Evolutionary conservation across 2,113 vertebrate species (phyloP).

Genomic region (Callithrix jacchus): DNA sequence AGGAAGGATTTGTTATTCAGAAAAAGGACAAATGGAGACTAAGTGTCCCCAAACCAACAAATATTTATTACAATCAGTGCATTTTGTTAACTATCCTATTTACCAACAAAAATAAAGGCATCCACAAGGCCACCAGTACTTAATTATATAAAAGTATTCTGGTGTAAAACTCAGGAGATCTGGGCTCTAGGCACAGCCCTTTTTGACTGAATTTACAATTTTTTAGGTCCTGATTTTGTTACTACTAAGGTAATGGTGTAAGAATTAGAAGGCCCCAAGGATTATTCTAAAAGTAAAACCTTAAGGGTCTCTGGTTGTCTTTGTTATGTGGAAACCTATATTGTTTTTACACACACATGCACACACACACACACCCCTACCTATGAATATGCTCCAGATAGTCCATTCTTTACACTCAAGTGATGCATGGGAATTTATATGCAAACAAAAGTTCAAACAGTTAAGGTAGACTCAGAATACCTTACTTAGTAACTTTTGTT

Average conservation of each 20-base stretch:
- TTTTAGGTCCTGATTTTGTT: neutral
- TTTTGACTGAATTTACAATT: neutral
- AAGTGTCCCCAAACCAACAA: neutral
- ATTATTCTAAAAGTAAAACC: neutral
- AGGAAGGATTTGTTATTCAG: neutral
- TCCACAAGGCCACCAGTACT: neutral
- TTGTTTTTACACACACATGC: neutral
- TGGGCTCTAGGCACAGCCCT: neutral
- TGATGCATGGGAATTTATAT: neutral
- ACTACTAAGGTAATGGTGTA: neutral
- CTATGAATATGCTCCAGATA: neutral
- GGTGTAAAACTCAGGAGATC: neutral
- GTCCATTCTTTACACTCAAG: neutral
- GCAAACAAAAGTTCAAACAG: neutral
- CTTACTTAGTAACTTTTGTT: neutral
- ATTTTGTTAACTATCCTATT: neutral
- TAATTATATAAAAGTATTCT: neutral
- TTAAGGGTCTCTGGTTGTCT: neutral
- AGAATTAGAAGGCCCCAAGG: neutral
- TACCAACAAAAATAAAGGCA: neutral
- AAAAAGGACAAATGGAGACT: neutral
- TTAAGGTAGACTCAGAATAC: neutral
- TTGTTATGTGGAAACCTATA: neutral
- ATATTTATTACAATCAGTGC: neutral
- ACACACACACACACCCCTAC: neutral